Evolutionary conservation across 1,140 invertebrate species (phyloP).

Genomic region (Drosophila asahinai): DNA sequence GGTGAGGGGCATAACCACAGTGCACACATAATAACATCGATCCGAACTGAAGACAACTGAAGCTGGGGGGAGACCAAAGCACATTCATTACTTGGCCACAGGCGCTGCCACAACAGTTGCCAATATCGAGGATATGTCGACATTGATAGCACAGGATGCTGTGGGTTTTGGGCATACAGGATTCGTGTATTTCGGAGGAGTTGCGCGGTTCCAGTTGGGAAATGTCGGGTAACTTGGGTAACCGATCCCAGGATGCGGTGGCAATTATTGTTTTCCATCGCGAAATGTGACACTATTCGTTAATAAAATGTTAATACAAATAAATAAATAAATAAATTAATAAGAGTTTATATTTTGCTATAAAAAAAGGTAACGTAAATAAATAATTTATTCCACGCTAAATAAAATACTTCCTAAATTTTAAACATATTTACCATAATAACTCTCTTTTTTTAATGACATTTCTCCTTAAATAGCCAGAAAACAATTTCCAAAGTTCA

Average conservation of each 20-base stretch:
- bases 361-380: too few species aligned
- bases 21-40: conserved; percentile 59
- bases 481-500: conserved; percentile 3
- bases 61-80: conserved; percentile 29
- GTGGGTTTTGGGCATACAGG: conserved; percentile 2
- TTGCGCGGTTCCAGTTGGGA: not conserved
- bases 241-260: not conserved
- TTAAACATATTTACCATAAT: too few species aligned
- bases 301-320: not conserved
- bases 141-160: conserved; percentile 8
- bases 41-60: conserved; percentile 39
- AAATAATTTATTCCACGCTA: too few species aligned
- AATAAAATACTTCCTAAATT: too few species aligned
- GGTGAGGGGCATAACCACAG: conserved; percentile 23
- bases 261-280: not conserved
- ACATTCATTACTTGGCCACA: conserved; percentile 71
- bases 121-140: conserved; percentile 38
- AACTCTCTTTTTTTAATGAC: not conserved
- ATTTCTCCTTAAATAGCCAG: not conserved
- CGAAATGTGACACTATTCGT: not conserved
- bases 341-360: too few species aligned
- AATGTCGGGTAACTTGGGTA: not conserved
- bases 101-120: conserved; percentile 33
- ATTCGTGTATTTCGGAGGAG: not conserved
- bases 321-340: too few species aligned